These are phyloP conservation scores for Strix uralensis DNA, from an alignment of 2,113 vertebrate species.

Conservation along the genomic window DNA sequence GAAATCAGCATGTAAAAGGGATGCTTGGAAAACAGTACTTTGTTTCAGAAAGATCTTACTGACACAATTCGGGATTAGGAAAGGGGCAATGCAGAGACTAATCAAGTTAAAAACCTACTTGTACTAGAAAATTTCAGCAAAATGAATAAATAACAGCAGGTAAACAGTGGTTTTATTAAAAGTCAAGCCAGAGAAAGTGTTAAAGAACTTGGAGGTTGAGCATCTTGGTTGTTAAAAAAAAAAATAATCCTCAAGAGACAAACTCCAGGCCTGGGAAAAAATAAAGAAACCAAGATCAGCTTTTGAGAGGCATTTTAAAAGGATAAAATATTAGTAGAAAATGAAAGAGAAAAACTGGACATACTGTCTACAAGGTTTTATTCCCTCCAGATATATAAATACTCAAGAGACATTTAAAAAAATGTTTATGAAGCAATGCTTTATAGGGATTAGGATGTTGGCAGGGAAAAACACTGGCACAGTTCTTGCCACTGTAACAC, in stretches of 20 bases:
- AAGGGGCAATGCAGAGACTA: neutral
- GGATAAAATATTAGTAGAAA: neutral
- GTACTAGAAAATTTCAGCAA: neutral
- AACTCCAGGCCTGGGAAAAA: conserved; percentile 51
- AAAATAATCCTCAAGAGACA: conserved; percentile 16
- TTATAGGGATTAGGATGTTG: conserved; percentile 37
- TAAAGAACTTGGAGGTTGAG: conserved; percentile 3
- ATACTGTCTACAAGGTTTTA: neutral
- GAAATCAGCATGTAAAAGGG: neutral
- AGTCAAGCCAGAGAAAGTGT: neutral
- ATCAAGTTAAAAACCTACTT: neutral
- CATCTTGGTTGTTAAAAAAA: neutral
- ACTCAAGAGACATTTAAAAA: neutral
- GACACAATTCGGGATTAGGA: neutral
- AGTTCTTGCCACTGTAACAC: neutral
- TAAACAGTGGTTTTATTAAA: neutral
- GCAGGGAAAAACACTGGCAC: neutral
- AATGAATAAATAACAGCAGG: neutral
- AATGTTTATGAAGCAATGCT: conserved; percentile 45
- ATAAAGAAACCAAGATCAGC: neutral
- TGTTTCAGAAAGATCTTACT: neutral
- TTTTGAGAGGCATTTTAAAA: conserved; percentile 6
- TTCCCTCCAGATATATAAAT: conserved; percentile 28
- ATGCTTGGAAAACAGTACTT: neutral
- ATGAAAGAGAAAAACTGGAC: neutral